A percentile compares a stretch with the other conserved stretches of the same genome.
Conservation (phyloP, 2,797 vertebrate genomes). For the Microhierax caerulescens region DNA sequence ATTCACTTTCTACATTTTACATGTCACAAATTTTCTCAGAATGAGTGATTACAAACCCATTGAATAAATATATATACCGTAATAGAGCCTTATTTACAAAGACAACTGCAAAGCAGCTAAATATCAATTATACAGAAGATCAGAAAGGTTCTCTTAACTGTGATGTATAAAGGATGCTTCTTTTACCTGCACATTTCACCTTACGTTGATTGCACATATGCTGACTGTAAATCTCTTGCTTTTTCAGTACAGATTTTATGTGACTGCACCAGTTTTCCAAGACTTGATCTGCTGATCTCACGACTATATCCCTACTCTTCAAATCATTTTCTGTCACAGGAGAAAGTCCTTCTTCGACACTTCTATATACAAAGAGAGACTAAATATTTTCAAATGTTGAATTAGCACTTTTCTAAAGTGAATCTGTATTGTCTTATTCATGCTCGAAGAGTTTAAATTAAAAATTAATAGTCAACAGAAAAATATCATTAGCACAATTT, state of each 20-base stretch:
- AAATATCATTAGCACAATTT: background rate
- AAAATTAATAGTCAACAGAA: background rate
- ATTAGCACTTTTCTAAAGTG: background rate
- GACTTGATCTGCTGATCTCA: background rate
- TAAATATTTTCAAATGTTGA: conserved; percentile 37
- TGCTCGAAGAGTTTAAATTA: background rate
- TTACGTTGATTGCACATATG: background rate
- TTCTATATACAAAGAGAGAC: conserved; percentile 58
- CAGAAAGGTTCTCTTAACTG: background rate
- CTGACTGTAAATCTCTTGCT: conserved; percentile 33
- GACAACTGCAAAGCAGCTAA: background rate
- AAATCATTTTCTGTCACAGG: background rate
- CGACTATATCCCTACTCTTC: conserved; percentile 3
- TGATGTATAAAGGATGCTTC: accelerated
- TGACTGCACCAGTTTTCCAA: background rate
- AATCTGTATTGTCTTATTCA: background rate
- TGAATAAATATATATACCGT: background rate
- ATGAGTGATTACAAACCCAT: background rate
- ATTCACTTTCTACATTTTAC: background rate
- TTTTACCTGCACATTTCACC: conserved; percentile 45
- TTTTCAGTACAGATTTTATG: background rate
- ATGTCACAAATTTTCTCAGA: background rate
- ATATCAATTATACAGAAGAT: background rate
- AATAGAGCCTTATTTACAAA: background rate
- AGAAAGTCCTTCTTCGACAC: conserved; percentile 4